Conservation (phyloP, 2,113 vertebrate species). For the Pelecanoides urinatrix region DNA sequence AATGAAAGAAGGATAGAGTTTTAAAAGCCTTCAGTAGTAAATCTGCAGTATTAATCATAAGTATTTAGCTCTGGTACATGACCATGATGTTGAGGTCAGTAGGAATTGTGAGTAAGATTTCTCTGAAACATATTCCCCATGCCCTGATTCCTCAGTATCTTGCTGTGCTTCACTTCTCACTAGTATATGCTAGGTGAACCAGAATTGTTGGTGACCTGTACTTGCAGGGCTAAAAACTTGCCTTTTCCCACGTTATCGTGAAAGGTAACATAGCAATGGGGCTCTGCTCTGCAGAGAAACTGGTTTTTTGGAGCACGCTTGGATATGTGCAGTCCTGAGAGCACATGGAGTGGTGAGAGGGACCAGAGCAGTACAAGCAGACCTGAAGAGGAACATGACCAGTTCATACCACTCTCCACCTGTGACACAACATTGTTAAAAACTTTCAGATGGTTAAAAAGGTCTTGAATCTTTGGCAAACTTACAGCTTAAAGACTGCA, state of each 20-base stretch:
- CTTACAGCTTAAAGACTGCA: not conserved
- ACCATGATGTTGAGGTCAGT: not conserved
- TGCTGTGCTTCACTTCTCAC: not conserved
- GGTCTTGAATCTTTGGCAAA: not conserved
- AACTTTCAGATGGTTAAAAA: not conserved
- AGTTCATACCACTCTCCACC: not conserved
- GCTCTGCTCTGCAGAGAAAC: not conserved
- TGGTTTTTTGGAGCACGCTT: rapidly evolving
- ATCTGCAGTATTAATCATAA: not conserved
- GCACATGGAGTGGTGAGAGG: not conserved
- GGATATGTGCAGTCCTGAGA: not conserved
- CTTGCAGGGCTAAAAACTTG: not conserved
- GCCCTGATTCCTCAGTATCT: not conserved
- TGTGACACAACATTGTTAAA: not conserved
- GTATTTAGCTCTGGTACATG: not conserved
- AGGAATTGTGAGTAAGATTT: not conserved
- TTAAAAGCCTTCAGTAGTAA: not conserved
- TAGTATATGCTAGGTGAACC: not conserved
- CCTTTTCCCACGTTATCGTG: not conserved
- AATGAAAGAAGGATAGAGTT: not conserved
- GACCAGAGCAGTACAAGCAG: not conserved
- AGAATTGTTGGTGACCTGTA: not conserved
- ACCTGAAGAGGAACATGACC: not conserved
- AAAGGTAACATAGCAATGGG: not conserved
- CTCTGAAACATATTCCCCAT: not conserved